A percentile compares a stretch with the other conserved stretches of the same genome.
These are phyloP conservation scores for Pseudopipra pipra DNA, from an alignment of 2,113 vertebrate species.

Conservation along the genomic window DNA sequence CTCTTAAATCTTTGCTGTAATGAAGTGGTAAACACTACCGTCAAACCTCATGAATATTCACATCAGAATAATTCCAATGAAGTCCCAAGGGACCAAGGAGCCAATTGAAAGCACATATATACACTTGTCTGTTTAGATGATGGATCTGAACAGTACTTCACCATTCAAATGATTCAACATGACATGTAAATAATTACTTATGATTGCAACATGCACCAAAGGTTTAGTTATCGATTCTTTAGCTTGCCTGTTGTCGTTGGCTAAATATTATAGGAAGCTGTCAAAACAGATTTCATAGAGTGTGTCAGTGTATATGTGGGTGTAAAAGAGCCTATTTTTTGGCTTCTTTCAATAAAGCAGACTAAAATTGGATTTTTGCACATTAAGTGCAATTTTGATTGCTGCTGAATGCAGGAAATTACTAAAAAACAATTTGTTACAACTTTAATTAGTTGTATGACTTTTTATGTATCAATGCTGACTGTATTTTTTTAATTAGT, in stretches of 20 bases:
- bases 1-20: slow-evolving; percentile 58
- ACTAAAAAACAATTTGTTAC: neutral
- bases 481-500: slow-evolving; percentile 45
- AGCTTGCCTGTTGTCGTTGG: neutral
- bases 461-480: neutral
- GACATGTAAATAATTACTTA: slow-evolving; percentile 64
- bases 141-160: slow-evolving; percentile 61
- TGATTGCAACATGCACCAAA: slow-evolving; percentile 60
- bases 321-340: neutral
- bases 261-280: slow-evolving; percentile 49
- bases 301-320: neutral
- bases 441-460: slow-evolving; percentile 36
- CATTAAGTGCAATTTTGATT: slow-evolving; percentile 3
- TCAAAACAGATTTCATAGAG: slow-evolving; percentile 50
- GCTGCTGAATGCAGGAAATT: neutral
- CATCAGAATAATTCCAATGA: slow-evolving; percentile 46
- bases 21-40: slow-evolving; percentile 48
- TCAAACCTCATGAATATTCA: slow-evolving; percentile 72
- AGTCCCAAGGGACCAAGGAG: slow-evolving; percentile 3
- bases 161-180: slow-evolving; percentile 51
- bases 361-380: neutral
- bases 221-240: slow-evolving; percentile 64
- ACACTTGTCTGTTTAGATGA: slow-evolving; percentile 48
- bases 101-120: slow-evolving; percentile 45
- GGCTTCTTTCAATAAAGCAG: neutral